These are phyloP conservation scores for Mylabris sibirica DNA, from an alignment of 2,888 invertebrate species.

Conservation along the genomic window DNA sequence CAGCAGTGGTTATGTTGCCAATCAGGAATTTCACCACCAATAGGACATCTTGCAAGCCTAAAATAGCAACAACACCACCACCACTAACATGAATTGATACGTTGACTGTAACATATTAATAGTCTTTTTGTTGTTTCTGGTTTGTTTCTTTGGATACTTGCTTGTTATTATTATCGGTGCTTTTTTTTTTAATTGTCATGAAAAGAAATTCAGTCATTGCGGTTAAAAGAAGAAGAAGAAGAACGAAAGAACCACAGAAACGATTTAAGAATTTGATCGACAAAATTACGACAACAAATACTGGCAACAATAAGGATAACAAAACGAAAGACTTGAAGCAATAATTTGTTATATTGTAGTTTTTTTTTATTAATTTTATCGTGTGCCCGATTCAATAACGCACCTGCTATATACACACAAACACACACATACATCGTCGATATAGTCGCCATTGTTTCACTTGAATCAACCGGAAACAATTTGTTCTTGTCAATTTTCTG, in stretches of 20 bases:
- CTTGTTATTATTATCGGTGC: not conserved
- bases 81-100: not conserved
- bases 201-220: conserved; percentile 13
- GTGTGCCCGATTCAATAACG: conserved; percentile 12
- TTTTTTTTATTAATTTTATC: conserved; percentile 13
- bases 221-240: not conserved
- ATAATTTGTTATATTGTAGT: not conserved
- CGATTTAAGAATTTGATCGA: not conserved
- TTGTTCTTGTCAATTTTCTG: conserved; percentile 12
- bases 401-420: not conserved
- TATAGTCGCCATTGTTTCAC: conserved; percentile 8
- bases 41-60: conserved; percentile 12
- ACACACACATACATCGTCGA: not conserved
- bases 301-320: not conserved
- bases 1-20: not conserved
- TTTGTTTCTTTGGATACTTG: not conserved
- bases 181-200: not conserved
- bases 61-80: not conserved
- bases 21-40: not conserved
- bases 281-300: not conserved
- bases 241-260: not conserved
- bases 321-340: not conserved
- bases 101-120: conserved; percentile 10
- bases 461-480: conserved; percentile 14
- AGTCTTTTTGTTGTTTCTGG: not conserved